Base-by-base conservation (phyloP, 2,113 vertebrate species). In the Corythornis madagascariensis region DNA sequence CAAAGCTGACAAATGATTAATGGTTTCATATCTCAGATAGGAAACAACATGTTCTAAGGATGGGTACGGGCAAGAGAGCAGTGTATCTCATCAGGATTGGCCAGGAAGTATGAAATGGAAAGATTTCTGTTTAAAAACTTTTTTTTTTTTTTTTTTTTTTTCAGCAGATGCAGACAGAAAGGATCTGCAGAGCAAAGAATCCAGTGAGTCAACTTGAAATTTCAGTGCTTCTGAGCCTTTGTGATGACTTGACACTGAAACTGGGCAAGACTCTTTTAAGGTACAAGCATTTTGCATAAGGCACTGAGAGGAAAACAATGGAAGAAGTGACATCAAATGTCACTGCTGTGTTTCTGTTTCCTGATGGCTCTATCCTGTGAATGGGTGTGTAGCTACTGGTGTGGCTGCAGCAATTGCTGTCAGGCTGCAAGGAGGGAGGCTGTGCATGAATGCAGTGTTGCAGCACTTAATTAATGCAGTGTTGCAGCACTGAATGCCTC, bases 101-200 rank as follows among this genome's bases (percentile, higher is more conserved):
- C 13, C 50, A 40, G 64, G 35, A 65, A 7, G 11, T 31, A 24
- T 84, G 50, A 12, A 50, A 33, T 38, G 12, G 31, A 79, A 88
- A 75, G 25, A 45, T 31, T 84, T 75, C 61, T 87, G 1, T 47
- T 90, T 53, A 63, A 94, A 92, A 72, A 8, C 8, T 63, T 79
- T 31, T 8, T 1, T 1, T 63, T 79, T 31, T 8, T 1, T 63
- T 79, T 31, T 8, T 1, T 1, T 63, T 79, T 31, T 8, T 1
- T 1, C 16, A 35, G 52, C 9, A 85, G 56, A 60, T 0, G 0
- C 28, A 66, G 47, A 73, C 40, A 14, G 50, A 60, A 77, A 73
- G 29, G 31, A 47, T 40, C 52, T 74, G 35, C 33, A 71, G 75
- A 59, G 10, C 25, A 26, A 88, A 73, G 69, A 16, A 9, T 52